Evolutionary conservation across 2,113 vertebrate species (phyloP).

Genomic region (Heterochromis multidens): DNA sequence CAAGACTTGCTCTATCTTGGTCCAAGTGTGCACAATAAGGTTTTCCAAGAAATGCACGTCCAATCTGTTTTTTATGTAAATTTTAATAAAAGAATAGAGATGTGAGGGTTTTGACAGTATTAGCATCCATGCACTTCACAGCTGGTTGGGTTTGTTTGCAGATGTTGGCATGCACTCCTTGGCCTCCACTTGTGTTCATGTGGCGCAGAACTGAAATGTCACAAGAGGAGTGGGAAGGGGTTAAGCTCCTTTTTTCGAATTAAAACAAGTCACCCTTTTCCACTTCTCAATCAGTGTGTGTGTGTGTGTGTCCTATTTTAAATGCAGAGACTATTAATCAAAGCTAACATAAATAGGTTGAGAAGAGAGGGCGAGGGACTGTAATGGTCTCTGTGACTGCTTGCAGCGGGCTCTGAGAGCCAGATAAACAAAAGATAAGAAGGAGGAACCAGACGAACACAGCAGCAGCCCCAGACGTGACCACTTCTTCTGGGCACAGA

Average conservation of each 20-base stretch:
- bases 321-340: conserved; percentile 51
- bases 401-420: conserved; percentile 20
- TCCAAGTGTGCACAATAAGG: not conserved
- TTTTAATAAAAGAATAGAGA: conserved; percentile 40
- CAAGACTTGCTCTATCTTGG: not conserved
- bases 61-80: conserved; percentile 19
- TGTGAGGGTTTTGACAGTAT: not conserved
- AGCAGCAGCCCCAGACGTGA: not conserved
- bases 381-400: conserved; percentile 23
- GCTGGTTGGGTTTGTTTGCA: conserved; percentile 52
- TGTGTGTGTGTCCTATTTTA: conserved; percentile 10
- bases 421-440: conserved; percentile 48
- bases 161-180: conserved; percentile 10
- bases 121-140: conserved; percentile 4
- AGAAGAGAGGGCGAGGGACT: conserved; percentile 4
- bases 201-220: conserved; percentile 16
- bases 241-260: conserved; percentile 10
- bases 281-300: conserved; percentile 10
- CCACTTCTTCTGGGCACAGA: conserved; percentile 1
- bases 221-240: not conserved
- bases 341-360: conserved; percentile 42
- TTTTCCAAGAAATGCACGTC: conserved; percentile 4
- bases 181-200: conserved; percentile 14
- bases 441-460: conserved; percentile 1
- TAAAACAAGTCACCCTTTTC: conserved; percentile 14